Base-by-base conservation (phyloP, 2,888 invertebrate genomes). In the Gastrophysa polygoni region DNA sequence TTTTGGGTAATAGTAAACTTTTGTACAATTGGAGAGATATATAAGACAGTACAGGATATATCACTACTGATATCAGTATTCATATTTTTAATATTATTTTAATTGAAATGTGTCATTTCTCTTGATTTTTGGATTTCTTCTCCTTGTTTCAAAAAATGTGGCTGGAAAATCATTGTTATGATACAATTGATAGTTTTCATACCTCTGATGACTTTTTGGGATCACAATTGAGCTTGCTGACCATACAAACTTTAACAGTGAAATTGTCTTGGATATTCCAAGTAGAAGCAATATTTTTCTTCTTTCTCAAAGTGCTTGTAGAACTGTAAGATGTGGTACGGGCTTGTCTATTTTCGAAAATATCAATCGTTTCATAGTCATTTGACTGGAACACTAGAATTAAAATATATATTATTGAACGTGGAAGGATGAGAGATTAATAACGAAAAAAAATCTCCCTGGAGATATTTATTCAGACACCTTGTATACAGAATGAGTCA, bases 211-310 rank as follows among this genome's bases (percentile, higher is more conserved):
- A 85, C 70, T 89, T 85, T 62, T 87, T 88, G 0, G 87, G 80
- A 80, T 93, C 93, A 71, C 91, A 91, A 82, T 93, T 93, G n/a
- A 94, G 85, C 71, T 90, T 86, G 55, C 88, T 87, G 49, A 93
- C 88, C 63, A 87, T 87, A 74, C 89, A 88, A 48, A 95, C 84
- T 14, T 85, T 85, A 66, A 93, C 86, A 1, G 87, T 84, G 79
- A 92, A 93, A 54, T 85, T 82, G 58, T 89, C 87, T 7, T 87
- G 84, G 10, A 91, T 86, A 70, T 85, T 86, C 91, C 91, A 92
- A 0, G 92, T 88, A 0, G 88, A 89, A 72, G 88, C 84, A 70
- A 85, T 83, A 75, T 87, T 87, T 52, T 86, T 86, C 73, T 88
- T 89, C 77, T 89, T 89, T 8, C 89, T 84, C 75, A 89, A 84